phyloP scores from a whole-genome alignment of 2,113 vertebrate species.

The Microtus pennsylvanicus region DNA sequence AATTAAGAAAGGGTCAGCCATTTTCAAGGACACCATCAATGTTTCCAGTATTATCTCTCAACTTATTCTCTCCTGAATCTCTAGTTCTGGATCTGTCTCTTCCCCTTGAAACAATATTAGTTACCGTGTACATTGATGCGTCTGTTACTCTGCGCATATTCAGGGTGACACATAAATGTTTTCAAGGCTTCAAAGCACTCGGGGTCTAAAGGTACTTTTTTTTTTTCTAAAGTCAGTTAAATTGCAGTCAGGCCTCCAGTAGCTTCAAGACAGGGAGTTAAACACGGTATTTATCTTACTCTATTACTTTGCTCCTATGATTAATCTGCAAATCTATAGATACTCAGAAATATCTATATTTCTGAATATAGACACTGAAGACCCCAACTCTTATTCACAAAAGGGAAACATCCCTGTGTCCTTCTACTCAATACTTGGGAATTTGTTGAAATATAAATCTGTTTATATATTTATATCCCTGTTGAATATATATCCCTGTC shows the following conservation, averaged over 20 bases:
- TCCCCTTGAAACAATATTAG: not conserved
- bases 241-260: not conserved
- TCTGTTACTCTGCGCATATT: not conserved
- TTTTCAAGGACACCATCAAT: not conserved
- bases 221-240: not conserved
- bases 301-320: not conserved
- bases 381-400: not conserved
- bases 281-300: not conserved
- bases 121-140: not conserved
- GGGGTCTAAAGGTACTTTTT: not conserved
- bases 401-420: not conserved
- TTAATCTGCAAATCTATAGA: not conserved
- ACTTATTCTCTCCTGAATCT: not conserved
- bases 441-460: not conserved
- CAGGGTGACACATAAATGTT: not conserved
- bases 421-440: not conserved
- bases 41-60: not conserved
- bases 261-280: not conserved
- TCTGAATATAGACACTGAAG: not conserved
- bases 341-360: not conserved
- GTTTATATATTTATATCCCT: too few relatives aligned
- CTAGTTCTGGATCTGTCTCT: not conserved
- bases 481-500: not conserved
- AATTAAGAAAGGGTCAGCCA: not conserved
- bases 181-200: not conserved